Percentiles rank a stretch among this genome's conserved stretches.
phyloP scores from a whole-genome alignment of 2,888 invertebrate species.

The Torymus auratus region DNA sequence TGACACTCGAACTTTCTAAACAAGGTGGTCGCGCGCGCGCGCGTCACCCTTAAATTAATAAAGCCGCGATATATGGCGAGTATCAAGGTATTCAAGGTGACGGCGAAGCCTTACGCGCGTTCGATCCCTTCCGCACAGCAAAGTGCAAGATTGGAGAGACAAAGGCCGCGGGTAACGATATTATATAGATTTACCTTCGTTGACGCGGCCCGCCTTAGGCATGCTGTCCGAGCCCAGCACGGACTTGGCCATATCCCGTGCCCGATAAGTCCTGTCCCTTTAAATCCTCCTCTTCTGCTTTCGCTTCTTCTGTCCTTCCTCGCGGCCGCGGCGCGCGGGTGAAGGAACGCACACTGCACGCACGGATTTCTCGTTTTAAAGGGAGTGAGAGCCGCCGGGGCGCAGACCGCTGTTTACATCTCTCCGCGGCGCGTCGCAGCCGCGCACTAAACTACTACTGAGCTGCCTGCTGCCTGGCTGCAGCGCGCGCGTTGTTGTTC shows the following conservation, averaged over 20 bases:
- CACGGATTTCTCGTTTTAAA: too few relatives aligned
- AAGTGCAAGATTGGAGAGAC: neutral
- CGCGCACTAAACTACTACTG: neutral
- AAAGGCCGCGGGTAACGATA: conserved; percentile 10
- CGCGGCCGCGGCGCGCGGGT: too few relatives aligned
- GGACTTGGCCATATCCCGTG: conserved; percentile 73
- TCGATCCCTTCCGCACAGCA: neutral
- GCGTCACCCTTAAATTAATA: conserved; percentile 17
- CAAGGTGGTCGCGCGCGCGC: too few relatives aligned
- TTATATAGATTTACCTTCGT: conserved; percentile 78
- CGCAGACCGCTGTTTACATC: conserved; percentile 10
- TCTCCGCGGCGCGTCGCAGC: neutral
- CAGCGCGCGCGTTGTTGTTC: conserved; percentile 26
- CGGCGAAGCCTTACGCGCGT: conserved; percentile 2
- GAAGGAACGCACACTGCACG: too few relatives aligned
- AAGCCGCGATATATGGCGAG: neutral
- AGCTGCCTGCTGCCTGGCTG: neutral
- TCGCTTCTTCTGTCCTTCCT: too few relatives aligned
- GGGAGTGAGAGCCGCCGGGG: too few relatives aligned
- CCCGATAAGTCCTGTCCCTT: too few relatives aligned
- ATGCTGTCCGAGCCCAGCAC: conserved; percentile 78
- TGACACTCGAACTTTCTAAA: too few relatives aligned
- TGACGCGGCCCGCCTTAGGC: conserved; percentile 83
- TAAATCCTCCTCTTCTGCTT: too few relatives aligned
- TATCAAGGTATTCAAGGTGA: conserved; percentile 29